Conservation (phyloP, 2,113 vertebrate species). For the Felis chaus region DNA sequence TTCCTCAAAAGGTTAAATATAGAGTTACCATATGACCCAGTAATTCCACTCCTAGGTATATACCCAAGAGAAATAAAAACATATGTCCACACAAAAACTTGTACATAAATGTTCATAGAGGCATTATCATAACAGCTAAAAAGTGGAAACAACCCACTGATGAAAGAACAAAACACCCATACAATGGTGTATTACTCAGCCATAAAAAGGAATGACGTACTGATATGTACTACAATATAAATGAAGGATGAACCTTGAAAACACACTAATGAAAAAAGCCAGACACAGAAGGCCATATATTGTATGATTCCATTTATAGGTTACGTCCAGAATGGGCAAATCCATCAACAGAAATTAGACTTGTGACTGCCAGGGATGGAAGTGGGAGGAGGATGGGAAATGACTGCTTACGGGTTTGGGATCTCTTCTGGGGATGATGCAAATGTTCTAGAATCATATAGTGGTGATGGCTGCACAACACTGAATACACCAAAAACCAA, state of each 20-base stretch:
- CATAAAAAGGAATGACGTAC: background rate
- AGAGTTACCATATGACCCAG: background rate
- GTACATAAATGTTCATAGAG: background rate
- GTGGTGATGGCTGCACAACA: background rate
- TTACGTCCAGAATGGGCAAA: background rate
- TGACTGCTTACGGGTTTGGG: background rate
- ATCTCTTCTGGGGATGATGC: background rate
- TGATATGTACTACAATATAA: background rate
- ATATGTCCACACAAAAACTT: background rate
- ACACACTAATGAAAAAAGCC: background rate
- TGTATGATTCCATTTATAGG: background rate
- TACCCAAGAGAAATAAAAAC: background rate
- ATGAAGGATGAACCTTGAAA: background rate
- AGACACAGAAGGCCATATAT: background rate
- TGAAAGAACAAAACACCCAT: background rate
- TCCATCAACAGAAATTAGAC: background rate
- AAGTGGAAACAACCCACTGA: background rate
- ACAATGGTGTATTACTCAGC: background rate
- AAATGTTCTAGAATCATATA: conserved; percentile 31
- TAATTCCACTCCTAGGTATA: background rate
- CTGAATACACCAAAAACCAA: conserved; percentile 3
- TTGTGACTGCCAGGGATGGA: background rate
- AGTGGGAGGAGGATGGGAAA: background rate
- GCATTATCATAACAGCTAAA: background rate
- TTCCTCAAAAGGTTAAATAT: background rate